A percentile compares a stretch with the other conserved stretches of the same genome.
Evolutionary conservation across 2,113 vertebrate genomes (phyloP).

Genomic region (Triplophysa rosa): DNA sequence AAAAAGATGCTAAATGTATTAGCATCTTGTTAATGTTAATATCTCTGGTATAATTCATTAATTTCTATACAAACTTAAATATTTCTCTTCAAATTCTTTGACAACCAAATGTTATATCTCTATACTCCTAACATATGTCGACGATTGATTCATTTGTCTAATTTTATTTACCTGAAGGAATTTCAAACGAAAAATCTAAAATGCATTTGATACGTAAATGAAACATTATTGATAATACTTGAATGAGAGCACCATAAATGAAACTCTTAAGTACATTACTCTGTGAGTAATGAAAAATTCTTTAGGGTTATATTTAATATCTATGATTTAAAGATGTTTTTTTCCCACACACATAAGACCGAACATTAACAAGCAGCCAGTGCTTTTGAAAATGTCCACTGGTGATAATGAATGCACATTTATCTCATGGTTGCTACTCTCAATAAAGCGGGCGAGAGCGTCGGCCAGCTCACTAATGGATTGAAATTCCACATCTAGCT

Average conservation of each 20-base stretch:
- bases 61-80: too few species aligned
- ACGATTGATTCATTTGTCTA: too few species aligned
- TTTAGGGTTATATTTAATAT: background rate
- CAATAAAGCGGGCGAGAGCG: constrained; percentile 52
- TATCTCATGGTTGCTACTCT: constrained; percentile 65
- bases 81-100: too few species aligned
- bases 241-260: background rate
- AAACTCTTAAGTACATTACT: background rate
- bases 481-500: constrained; percentile 68
- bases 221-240: background rate
- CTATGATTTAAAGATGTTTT: constrained; percentile 12
- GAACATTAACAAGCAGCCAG: background rate
- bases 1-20: too few species aligned
- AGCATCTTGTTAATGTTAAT: too few species aligned
- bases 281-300: background rate
- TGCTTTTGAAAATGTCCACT: constrained; percentile 50
- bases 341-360: background rate
- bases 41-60: too few species aligned
- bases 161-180: too few species aligned
- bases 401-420: constrained; percentile 68
- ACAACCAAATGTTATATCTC: too few species aligned
- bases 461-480: constrained; percentile 67
- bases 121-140: too few species aligned
- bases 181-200: too few species aligned
- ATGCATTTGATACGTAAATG: too few species aligned